Evolutionary conservation across 1,140 invertebrate genomes (phyloP), one percentile per base, ranked within the genome.

Genomic region (Notospermus geniculatus): DNA sequence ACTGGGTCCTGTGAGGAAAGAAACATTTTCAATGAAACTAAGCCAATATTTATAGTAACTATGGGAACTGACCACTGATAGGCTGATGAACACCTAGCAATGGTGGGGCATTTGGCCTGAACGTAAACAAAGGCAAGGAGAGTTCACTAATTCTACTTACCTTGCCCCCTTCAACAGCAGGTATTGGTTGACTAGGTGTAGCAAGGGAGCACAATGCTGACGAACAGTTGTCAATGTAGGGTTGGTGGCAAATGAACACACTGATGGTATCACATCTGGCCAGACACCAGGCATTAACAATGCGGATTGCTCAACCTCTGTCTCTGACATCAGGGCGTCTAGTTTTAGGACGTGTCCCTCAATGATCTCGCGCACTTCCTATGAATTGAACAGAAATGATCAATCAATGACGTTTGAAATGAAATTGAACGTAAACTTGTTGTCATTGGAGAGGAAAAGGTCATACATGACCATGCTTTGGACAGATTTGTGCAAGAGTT

Each of bases 311-410:
- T 50, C 25, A 23, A n/a, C 9, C n/a, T 19, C 25, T 50, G 46
- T 5, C 4, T 50, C 46, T 4, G 25, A 50, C 25, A 23, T 19
- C 46, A 23, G 9, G n/a, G 25, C 19, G 4, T 50, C 46, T n/a
- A 50, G 25, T 50, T 50, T 50, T 5, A 23, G 46, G n/a, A 50
- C 9, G 25, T 50, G 25, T 5, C 19, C n/a, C n/a, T 50, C 46
- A 27, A 50, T 50, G 9, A 50, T 27, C 25, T 50, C 46, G n/a
- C 25, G n/a, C 5, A 50, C 25, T 50, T 50, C 46, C 46, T 50
- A 27, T 23, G 4, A n/a, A n/a, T 50, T 5, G 25, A 50, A 50
- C 4, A 19, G n/a, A 23, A 27, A 43, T 5, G 19, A 50, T 50
- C 5, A 50, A 43, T 43, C 11, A 43, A 43, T 43, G 19, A 11